Conservation (phyloP, 2,113 vertebrate species). For the Donacobius atricapilla region DNA sequence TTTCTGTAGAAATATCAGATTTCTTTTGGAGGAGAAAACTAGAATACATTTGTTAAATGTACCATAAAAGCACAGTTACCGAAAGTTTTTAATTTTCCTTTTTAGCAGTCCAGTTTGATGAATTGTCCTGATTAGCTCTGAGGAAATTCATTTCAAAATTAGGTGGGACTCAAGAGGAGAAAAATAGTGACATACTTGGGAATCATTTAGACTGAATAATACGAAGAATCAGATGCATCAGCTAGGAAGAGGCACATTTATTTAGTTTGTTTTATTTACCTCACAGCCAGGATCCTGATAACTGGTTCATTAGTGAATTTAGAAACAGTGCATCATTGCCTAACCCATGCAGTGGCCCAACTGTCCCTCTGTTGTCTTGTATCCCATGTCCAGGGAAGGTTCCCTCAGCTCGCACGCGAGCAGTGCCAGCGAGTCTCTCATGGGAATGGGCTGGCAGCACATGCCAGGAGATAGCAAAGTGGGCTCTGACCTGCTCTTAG, state of each 20-base stretch:
- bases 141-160: neutral
- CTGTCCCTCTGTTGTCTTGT: neutral
- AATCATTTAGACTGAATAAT: neutral
- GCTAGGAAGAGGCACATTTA: neutral
- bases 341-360: neutral
- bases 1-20: neutral
- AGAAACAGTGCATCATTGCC: neutral
- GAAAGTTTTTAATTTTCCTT: neutral
- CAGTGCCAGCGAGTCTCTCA: fast-evolving
- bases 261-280: neutral
- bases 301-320: neutral
- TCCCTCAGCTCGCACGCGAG: fast-evolving
- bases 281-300: neutral
- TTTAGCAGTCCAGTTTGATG: neutral
- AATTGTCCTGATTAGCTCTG: constrained; percentile 5
- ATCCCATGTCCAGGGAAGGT: fast-evolving
- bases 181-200: neutral
- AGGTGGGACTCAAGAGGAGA: neutral
- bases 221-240: neutral
- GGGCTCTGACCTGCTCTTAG: neutral
- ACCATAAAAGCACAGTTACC: neutral
- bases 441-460: neutral
- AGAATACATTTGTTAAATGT: constrained; percentile 51
- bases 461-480: neutral
- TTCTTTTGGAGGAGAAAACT: neutral